Percentiles rank a stretch among this genome's conserved stretches.
phyloP scores from a whole-genome alignment of 2,797 vertebrate species.

The Liasis olivaceus region DNA sequence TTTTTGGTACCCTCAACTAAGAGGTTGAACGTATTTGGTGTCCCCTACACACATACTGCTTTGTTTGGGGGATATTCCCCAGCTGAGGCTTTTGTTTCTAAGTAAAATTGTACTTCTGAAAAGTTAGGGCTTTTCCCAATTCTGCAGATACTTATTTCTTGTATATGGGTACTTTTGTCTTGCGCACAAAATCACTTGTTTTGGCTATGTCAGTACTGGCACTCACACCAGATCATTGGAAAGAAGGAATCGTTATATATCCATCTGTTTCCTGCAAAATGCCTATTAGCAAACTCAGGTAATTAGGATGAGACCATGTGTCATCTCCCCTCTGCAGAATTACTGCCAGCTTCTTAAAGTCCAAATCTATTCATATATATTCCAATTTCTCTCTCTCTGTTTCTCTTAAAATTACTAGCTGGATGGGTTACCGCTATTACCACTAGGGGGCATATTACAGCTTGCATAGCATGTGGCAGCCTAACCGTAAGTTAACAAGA shows the following conservation, averaged over 20 bases:
- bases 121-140: background rate
- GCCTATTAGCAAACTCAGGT: background rate
- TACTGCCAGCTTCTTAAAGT: background rate
- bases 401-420: background rate
- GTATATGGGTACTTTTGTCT: background rate
- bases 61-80: background rate
- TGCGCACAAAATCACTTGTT: background rate
- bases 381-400: background rate
- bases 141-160: background rate
- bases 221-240: background rate
- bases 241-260: background rate
- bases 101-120: background rate
- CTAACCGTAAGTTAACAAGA: constrained; percentile 3
- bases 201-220: background rate
- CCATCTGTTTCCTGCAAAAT: constrained; percentile 3
- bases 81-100: background rate
- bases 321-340: background rate
- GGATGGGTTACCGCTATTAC: constrained; percentile 18
- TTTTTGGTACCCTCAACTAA: background rate
- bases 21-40: background rate
- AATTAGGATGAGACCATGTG: background rate
- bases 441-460: constrained; percentile 54
- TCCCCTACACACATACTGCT: background rate
- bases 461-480: constrained; percentile 17
- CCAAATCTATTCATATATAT: background rate